Conservation (phyloP, 2,797 vertebrate species). For the Caiman crocodilus region DNA sequence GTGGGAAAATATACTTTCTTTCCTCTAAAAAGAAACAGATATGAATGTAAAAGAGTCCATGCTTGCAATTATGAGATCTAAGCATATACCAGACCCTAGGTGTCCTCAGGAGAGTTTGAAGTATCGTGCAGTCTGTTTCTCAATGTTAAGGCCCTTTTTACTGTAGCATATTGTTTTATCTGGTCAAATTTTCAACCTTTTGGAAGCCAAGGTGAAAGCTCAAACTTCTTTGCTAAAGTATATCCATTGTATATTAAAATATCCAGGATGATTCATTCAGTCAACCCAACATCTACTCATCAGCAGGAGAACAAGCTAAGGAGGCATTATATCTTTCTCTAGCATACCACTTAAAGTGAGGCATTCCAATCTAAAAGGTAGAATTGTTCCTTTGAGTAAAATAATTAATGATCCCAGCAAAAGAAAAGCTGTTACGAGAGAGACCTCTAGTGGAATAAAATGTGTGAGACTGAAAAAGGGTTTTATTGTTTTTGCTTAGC, state of each 20-base stretch:
- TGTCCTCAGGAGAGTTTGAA: constrained; percentile 61
- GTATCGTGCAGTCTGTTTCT: constrained; percentile 37
- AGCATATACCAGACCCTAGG: constrained; percentile 47
- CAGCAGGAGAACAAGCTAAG: constrained; percentile 82
- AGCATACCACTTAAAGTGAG: constrained; percentile 79
- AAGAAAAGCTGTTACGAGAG: constrained; percentile 92
- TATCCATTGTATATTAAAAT: constrained; percentile 81
- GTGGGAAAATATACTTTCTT: neutral
- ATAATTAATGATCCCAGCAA: constrained; percentile 69
- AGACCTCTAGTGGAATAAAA: constrained; percentile 93
- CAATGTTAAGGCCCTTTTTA: constrained; percentile 60
- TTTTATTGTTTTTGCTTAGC: constrained; percentile 52
- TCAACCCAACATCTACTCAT: constrained; percentile 83
- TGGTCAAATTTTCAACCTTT: constrained; percentile 80
- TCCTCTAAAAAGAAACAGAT: constrained; percentile 40
- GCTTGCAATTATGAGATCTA: constrained; percentile 66
- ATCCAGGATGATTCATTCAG: constrained; percentile 83
- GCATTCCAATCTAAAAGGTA: constrained; percentile 82
- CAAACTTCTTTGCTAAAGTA: constrained; percentile 77
- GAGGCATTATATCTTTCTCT: constrained; percentile 81
- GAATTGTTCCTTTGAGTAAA: constrained; percentile 84
- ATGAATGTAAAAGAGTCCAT: constrained; percentile 48
- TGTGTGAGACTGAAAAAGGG: constrained; percentile 21
- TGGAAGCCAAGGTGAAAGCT: constrained; percentile 79
- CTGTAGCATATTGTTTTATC: constrained; percentile 65